Evolutionary conservation across 2,888 invertebrate species (phyloP), one percentile per base, ranked within the genome.

Genomic region (Ypsolopha scabrella): DNA sequence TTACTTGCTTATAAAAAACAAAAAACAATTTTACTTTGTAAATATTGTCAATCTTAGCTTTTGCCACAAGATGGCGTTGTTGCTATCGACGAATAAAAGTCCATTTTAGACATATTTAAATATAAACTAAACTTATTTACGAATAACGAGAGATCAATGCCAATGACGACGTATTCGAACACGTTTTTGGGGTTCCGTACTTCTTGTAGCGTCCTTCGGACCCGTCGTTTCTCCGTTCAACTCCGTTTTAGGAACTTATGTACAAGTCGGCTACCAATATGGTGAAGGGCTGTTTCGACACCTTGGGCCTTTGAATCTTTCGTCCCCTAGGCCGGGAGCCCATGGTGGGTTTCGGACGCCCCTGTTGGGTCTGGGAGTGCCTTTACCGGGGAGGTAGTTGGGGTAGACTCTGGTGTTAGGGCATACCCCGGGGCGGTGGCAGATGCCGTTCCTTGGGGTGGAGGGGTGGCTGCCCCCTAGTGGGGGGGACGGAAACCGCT

Each of bases 281-380:
- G 82, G 83, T 8, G 76, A 62, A 0, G 79, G 75, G 0, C 72
- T 81, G 53, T 72, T 83, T 58, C 85, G 70, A 56, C 71, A 75
- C 34, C 82, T 58, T 53, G 79, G 82, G 0, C 77, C 81, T 57
- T 83, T 85, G 54, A 70, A 80, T 33, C 82, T 68, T 7, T 85
- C 83, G 36, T 83, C 85, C 1, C 60, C 67, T 53, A 74, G 76
- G 1, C 75, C 75, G 0, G 77, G 75, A 0, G 74, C 74, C 80
- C 85, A 83, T 11, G 82, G 81, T 3, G 75, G 63, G 60, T 81
- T 80, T 41, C 85, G 68, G 1, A 79, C 80, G 8, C 54, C 53
- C 43, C 86, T 63, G 39, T 63, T 67, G 0, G 73, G 55, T 9
- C 82, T 61, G 0, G 72, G 66, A 13, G 61, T 62, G 6, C 63